phyloP scores from a whole-genome alignment of 2,888 invertebrate species.

The Aleiodes leptofemur region DNA sequence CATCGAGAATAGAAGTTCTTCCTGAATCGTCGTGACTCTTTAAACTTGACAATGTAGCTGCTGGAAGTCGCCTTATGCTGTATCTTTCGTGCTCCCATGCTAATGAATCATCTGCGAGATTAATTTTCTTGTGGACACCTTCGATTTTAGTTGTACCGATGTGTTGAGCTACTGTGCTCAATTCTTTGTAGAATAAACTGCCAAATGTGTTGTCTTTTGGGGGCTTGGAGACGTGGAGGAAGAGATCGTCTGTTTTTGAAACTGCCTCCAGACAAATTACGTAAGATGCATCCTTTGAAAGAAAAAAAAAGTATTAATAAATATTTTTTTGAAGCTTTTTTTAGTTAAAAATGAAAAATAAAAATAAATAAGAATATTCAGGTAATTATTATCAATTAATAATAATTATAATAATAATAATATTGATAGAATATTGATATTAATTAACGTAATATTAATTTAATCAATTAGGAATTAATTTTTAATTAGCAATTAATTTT shows the following conservation, averaged over 20 bases:
- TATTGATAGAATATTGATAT: no score
- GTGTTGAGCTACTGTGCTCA: constrained; percentile 77
- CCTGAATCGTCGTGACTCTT: constrained; percentile 81
- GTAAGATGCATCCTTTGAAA: constrained; percentile 88
- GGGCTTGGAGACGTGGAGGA: constrained; percentile 97
- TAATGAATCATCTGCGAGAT: constrained; percentile 91
- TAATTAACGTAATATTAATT: no score
- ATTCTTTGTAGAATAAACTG: constrained; percentile 80
- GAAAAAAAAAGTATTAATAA: no score
- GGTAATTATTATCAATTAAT: no score
- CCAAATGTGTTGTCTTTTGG: constrained; percentile 91
- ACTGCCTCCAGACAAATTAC: constrained; percentile 93
- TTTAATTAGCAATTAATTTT: no score
- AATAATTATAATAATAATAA: no score
- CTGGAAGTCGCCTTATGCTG: constrained; percentile 93
- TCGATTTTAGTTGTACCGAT: constrained; percentile 78
- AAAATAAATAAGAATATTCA: no score
- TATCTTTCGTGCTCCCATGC: constrained; percentile 99
- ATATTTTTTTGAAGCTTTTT: constrained; percentile 4
- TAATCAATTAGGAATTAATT: no score
- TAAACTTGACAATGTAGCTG: constrained; percentile 92
- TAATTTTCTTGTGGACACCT: constrained; percentile 95
- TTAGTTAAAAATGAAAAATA: no score
- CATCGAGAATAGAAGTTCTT: constrained; percentile 82
- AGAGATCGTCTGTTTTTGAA: constrained; percentile 81